These are phyloP conservation scores for Sternotherus odoratus DNA, from an alignment of 2,797 vertebrate species.

Conservation along the genomic window DNA sequence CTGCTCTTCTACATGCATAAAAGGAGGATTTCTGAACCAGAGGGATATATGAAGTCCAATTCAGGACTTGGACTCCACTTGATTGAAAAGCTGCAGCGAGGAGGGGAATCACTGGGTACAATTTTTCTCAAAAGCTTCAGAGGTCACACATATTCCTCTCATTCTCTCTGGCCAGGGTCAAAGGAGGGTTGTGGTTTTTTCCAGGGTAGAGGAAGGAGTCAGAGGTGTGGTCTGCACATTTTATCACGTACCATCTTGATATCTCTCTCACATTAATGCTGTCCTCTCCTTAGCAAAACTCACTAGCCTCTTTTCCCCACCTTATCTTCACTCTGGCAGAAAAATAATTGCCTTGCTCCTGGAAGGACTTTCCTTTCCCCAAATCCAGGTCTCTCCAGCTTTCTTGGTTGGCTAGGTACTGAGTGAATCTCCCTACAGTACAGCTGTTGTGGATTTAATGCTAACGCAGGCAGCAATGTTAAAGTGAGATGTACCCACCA, in stretches of 20 bases:
- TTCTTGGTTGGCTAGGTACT: not conserved
- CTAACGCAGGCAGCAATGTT: not conserved
- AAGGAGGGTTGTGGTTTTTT: not conserved
- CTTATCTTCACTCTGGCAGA: accelerated
- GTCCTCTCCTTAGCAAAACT: not conserved
- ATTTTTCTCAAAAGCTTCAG: not conserved
- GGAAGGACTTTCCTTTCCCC: not conserved
- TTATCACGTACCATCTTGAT: not conserved
- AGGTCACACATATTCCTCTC: not conserved
- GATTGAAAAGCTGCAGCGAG: not conserved
- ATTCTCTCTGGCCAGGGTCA: not conserved
- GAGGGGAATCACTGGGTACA: not conserved
- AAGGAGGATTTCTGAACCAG: not conserved
- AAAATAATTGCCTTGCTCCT: not conserved
- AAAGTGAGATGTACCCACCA: not conserved
- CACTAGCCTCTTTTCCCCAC: not conserved
- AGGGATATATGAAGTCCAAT: not conserved
- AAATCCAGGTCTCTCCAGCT: not conserved
- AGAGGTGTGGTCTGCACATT: not conserved
- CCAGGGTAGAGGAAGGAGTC: not conserved
- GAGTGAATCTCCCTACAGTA: not conserved
- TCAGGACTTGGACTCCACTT: not conserved
- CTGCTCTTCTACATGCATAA: not conserved
- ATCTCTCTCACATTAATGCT: not conserved
- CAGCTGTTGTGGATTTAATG: accelerated